phyloP scores from a whole-genome alignment of 2,113 vertebrate genomes.

The Scatophagus argus region DNA sequence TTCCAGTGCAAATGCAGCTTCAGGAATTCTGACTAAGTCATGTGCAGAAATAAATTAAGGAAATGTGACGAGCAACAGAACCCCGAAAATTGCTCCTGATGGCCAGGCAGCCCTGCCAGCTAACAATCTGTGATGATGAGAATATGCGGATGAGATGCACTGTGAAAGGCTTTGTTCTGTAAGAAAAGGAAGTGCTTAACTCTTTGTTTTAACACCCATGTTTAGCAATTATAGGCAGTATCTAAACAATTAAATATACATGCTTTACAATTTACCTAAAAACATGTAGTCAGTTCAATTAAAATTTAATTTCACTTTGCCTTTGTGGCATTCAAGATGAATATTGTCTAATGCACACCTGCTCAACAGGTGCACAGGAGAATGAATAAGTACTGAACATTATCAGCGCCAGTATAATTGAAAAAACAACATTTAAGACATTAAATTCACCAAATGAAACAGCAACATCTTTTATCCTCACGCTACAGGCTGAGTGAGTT shows the following conservation, averaged over 20 bases:
- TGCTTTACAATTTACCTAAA: not conserved
- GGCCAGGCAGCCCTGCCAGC: not conserved
- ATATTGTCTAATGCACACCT: not conserved
- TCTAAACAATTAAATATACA: not conserved
- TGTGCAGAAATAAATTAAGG: slow-evolving; percentile 13
- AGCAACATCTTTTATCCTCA: not conserved
- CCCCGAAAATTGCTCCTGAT: not conserved
- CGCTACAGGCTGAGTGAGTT: not conserved
- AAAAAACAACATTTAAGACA: slow-evolving; percentile 11
- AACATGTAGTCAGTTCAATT: not conserved
- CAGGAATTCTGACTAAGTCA: not conserved
- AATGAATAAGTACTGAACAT: not conserved
- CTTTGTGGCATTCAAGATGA: not conserved
- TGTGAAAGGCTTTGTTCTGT: not conserved
- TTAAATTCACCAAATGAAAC: not conserved
- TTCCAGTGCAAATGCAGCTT: not conserved
- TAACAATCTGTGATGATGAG: not conserved
- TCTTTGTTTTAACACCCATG: not conserved
- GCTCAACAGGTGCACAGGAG: not conserved
- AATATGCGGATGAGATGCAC: not conserved
- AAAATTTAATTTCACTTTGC: not conserved
- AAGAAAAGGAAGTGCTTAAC: not conserved
- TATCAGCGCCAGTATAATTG: slow-evolving; percentile 2
- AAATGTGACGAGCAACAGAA: slow-evolving; percentile 23
- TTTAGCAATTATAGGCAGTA: not conserved